A percentile compares a stretch with the other conserved stretches of the same genome.
Conservation (phyloP, 2,113 vertebrate genomes). For the Chloebia gouldiae region DNA sequence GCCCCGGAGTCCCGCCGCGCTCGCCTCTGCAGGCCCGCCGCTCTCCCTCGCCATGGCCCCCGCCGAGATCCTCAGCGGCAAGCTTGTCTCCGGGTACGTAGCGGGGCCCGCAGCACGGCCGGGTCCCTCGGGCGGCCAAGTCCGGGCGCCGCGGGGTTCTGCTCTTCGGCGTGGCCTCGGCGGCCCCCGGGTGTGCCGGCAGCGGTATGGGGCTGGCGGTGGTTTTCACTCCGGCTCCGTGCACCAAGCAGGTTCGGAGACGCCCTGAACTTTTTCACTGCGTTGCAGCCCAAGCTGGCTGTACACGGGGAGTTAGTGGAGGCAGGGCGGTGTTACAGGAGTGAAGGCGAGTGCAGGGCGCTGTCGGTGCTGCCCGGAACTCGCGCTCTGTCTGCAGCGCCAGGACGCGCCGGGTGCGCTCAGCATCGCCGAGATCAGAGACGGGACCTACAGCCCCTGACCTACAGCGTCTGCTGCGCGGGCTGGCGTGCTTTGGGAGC, state of each 20-base stretch:
- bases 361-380: too few relatives aligned
- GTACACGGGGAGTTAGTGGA: background rate
- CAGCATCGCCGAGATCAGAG: background rate
- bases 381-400: fast-evolving
- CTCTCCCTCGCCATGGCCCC: slow-evolving; percentile 53
- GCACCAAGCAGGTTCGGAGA: background rate
- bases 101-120: background rate
- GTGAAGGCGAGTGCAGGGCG: background rate
- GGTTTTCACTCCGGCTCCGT: background rate
- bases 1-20: fast-evolving
- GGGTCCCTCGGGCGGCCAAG: background rate
- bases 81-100: slow-evolving; percentile 75
- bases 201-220: background rate
- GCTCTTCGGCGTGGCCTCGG: background rate
- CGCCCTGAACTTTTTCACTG: fast-evolving
- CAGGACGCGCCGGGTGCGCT: fast-evolving
- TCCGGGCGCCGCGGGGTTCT: fast-evolving
- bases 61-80: slow-evolving; percentile 75
- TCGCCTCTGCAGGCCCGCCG: background rate
- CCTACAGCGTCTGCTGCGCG: fast-evolving
- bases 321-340: background rate
- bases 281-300: background rate
- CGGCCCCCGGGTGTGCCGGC: background rate
- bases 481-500: fast-evolving
- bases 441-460: too few relatives aligned